Percentiles rank a stretch among this genome's conserved stretches.
These are phyloP conservation scores for Agraylea sexmaculata DNA, from an alignment of 1,140 invertebrate genomes.

Conservation along the genomic window DNA sequence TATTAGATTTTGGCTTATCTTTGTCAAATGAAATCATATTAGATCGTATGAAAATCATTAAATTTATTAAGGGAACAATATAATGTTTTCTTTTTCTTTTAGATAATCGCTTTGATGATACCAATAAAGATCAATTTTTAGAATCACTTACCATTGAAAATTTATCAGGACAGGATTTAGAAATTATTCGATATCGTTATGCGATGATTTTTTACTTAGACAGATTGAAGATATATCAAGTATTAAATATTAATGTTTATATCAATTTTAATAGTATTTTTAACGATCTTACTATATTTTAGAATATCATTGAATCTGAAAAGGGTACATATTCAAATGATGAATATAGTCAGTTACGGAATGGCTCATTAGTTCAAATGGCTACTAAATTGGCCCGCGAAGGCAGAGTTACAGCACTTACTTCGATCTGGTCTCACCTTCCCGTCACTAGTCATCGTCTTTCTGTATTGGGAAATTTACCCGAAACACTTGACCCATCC, in stretches of 20 bases:
- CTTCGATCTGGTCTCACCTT: conserved; percentile 49
- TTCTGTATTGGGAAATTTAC: conserved; percentile 59
- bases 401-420: conserved; percentile 56
- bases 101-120: conserved; percentile 4
- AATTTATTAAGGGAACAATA: conserved; percentile 1
- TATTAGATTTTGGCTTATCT: conserved; percentile 62
- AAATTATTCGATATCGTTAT: conserved; percentile 34
- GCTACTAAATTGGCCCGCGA: conserved; percentile 48
- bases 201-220: conserved; percentile 40
- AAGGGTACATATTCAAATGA: conserved; percentile 43
- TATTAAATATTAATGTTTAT: conserved; percentile 6
- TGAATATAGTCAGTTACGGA: conserved; percentile 39
- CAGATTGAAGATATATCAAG: conserved; percentile 34
- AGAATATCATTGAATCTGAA: conserved; percentile 34
- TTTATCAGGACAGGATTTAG: conserved; percentile 34
- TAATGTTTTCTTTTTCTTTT: conserved; percentile 7
- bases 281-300: conserved; percentile 17
- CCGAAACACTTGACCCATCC: conserved; percentile 59
- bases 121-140: conserved; percentile 16
- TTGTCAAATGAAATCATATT: conserved; percentile 55
- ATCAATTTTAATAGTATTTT: conserved; percentile 4
- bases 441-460: conserved; percentile 54
- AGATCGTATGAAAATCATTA: conserved; percentile 29
- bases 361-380: conserved; percentile 32
- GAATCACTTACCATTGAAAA: conserved; percentile 28